These are phyloP conservation scores for Drosophila ezoana DNA, from an alignment of 2,888 invertebrate genomes.

Conservation along the genomic window DNA sequence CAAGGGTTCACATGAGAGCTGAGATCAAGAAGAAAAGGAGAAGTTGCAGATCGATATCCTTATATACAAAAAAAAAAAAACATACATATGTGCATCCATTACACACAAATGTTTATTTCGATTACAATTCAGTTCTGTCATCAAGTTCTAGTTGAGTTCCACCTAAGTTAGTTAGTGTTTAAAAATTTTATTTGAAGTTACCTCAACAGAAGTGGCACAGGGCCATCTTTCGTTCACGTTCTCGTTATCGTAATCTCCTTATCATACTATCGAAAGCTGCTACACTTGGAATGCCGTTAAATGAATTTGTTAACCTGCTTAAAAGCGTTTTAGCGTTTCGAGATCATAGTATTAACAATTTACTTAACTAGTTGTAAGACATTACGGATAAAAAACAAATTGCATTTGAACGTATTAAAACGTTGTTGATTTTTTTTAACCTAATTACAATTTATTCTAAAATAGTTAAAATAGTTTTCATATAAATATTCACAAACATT, in stretches of 20 bases:
- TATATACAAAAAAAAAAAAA: background rate
- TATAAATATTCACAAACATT: constrained; percentile 51
- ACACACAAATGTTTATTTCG: constrained; percentile 62
- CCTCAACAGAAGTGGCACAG: constrained; percentile 39
- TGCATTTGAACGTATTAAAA: constrained; percentile 81
- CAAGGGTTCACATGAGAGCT: constrained; percentile 58
- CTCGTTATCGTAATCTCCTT: constrained; percentile 31
- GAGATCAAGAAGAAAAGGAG: constrained; percentile 26
- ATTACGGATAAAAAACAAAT: constrained; percentile 77
- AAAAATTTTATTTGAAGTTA: constrained; percentile 68
- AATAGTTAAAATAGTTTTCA: constrained; percentile 68
- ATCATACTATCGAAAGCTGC: constrained; percentile 44
- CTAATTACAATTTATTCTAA: constrained; percentile 33
- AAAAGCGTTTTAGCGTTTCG: constrained; percentile 46
- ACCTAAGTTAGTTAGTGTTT: constrained; percentile 70
- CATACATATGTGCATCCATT: constrained; percentile 46
- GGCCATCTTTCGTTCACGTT: constrained; percentile 27
- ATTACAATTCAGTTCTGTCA: constrained; percentile 73
- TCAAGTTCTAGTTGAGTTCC: constrained; percentile 74
- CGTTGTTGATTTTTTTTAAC: constrained; percentile 46
- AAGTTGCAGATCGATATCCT: constrained; percentile 8
- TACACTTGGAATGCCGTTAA: constrained; percentile 69
- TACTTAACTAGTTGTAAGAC: constrained; percentile 72
- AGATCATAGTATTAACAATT: constrained; percentile 41
- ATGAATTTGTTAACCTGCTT: constrained; percentile 51